Base-by-base conservation (phyloP, 2,113 vertebrate genomes). In the Eleginops maclovinus region DNA sequence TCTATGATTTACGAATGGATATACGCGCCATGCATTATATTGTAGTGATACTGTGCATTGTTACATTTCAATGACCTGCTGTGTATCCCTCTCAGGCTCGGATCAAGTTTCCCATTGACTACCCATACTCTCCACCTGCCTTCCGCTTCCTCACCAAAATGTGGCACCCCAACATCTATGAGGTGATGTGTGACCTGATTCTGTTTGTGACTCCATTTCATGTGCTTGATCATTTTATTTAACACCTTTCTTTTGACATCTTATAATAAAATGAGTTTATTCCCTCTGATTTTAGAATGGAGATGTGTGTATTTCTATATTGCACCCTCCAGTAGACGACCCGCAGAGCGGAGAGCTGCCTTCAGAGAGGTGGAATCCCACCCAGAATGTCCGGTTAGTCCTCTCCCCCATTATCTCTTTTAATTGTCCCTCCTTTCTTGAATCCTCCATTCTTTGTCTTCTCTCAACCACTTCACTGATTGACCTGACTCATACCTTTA, bases 151-250 rank as follows among this genome's bases (percentile, higher is more conserved):
- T 99, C 61, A 99, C 98, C 63, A 99, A 99, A 92, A 99, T 99
- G 98, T 99, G 98, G 98, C 98, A 99, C 89, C 98, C 98, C 26
- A 99, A 99, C 92, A 99, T 99, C 86, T 99, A 99, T 0, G 98
- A 99, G 98, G 98, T 97, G 22, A 84, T 50, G 66, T 54, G 19
- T 73, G 13, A 50, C 13, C 21, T n/a, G 17, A 5, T 43, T 60
- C 22, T 46, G 0, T 46, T 43, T 73, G 2, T n/a, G 46, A 36
- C 0, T 0, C 11, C 2, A 16, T n/a, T 50, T 19, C 12, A 4
- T 50, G 3, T 9, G 11, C 19, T 31, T 46, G 31, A 10, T 21
- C 6, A 40, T 7, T 17, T 43, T 40, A 4, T 60, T 43, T 0
- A 10, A 15, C 8, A 0, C 28, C 2, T 36, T n/a, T 19, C 0